These are phyloP conservation scores for Lithobates sylvaticus DNA, from an alignment of 2,797 vertebrate species.

Conservation along the genomic window DNA sequence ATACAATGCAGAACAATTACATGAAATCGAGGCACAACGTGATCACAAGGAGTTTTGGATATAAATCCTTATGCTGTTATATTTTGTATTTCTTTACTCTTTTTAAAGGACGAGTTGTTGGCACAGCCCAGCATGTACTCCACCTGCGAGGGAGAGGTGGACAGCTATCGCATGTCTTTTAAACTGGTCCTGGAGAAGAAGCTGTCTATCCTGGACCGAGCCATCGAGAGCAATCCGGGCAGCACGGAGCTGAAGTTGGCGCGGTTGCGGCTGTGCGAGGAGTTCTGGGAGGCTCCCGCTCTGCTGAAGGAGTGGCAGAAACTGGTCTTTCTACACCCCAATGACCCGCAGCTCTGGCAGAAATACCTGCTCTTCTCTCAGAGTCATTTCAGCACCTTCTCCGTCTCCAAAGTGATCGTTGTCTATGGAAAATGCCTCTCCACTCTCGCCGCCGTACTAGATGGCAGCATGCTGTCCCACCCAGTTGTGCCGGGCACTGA, in stretches of 20 bases:
- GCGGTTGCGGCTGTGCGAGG: constrained; percentile 84
- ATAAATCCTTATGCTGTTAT: no score
- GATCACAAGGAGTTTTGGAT: no score
- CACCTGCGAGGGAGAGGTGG: constrained; percentile 74
- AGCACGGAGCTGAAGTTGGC: constrained; percentile 88
- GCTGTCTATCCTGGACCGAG: constrained; percentile 89
- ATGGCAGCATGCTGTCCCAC: constrained; percentile 93
- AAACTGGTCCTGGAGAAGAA: constrained; percentile 91
- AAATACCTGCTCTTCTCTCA: constrained; percentile 92
- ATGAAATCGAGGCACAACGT: no score
- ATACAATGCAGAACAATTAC: no score
- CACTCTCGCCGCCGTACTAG: constrained; percentile 87
- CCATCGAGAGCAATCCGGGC: constrained; percentile 87
- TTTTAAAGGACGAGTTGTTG: constrained; percentile 84
- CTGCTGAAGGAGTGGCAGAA: constrained; percentile 96
- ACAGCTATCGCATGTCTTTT: constrained; percentile 79
- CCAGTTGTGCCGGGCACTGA: constrained; percentile 85
- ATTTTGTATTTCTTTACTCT: background rate
- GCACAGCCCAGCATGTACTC: constrained; percentile 73
- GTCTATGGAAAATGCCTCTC: constrained; percentile 93
- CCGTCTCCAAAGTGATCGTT: constrained; percentile 85
- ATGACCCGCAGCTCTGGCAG: constrained; percentile 87
- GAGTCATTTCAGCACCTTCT: constrained; percentile 94
- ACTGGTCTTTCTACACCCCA: constrained; percentile 93
- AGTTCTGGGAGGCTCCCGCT: constrained; percentile 89